These are phyloP conservation scores for Oreochromis grahami DNA, from an alignment of 2,797 vertebrate species.

Conservation along the genomic window DNA sequence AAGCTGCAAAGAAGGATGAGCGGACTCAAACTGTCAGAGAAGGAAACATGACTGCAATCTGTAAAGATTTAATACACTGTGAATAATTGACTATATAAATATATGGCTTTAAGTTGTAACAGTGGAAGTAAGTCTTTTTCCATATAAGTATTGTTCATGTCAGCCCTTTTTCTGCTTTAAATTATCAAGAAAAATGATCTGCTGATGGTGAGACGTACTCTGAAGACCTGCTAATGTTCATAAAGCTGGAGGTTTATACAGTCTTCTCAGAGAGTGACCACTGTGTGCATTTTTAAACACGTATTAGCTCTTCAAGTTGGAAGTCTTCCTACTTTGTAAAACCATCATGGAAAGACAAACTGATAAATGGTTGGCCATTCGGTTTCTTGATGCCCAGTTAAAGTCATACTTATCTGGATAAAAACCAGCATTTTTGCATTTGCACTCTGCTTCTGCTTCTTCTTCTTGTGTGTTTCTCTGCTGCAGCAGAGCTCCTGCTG, in stretches of 20 bases:
- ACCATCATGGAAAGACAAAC: not conserved
- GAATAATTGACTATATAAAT: not conserved
- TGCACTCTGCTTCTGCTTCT: not conserved
- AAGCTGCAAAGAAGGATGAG: not conserved
- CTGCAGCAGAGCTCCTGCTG: constrained; percentile 16
- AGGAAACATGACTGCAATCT: not conserved
- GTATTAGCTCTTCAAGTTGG: not conserved
- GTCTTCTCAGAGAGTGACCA: not conserved
- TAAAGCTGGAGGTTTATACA: not conserved
- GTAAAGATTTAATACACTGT: not conserved
- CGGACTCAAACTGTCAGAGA: not conserved
- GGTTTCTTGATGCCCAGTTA: not conserved
- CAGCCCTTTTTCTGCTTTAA: not conserved
- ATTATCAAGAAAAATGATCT: not conserved
- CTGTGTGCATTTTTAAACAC: not conserved
- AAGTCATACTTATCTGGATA: not conserved
- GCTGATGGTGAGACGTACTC: not conserved
- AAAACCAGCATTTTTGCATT: not conserved
- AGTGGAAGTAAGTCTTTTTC: not conserved
- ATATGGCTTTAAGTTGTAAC: not conserved
- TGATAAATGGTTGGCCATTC: not conserved
- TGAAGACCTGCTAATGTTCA: not conserved
- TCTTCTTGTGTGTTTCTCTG: not conserved
- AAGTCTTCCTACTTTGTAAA: not conserved
- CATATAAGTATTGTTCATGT: not conserved